Evolutionary conservation across 2,888 invertebrate species (phyloP).

Genomic region (Parnassius mnemosyne): DNA sequence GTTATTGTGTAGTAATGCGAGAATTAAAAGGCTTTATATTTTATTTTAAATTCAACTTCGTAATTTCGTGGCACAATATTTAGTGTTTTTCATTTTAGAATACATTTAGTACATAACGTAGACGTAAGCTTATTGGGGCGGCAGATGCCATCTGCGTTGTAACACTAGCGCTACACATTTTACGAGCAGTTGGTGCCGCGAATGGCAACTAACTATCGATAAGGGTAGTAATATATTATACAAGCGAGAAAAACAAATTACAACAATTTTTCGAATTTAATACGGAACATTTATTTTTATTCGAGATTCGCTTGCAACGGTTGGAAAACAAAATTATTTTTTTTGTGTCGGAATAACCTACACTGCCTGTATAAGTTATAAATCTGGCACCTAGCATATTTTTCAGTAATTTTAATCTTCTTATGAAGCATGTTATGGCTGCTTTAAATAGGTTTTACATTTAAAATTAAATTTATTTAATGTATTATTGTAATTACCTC

Average conservation of each 20-base stretch:
- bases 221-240: conserved; percentile 36
- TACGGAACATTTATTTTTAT: background rate
- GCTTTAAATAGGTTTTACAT: no score
- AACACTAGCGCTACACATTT: conserved; percentile 57
- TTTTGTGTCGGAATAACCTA: no score
- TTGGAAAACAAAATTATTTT: no score
- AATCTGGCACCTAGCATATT: no score
- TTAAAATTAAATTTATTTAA: no score
- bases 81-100: conserved; percentile 8
- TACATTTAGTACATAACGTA: conserved; percentile 44
- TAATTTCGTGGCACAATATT: background rate
- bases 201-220: conserved; percentile 65
- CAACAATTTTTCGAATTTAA: background rate
- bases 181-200: conserved; percentile 64
- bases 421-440: no score
- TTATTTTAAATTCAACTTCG: background rate
- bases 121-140: conserved; percentile 37
- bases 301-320: no score
- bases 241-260: background rate
- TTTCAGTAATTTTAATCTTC: no score
- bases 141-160: conserved; percentile 50
- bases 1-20: no score
- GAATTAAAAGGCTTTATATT: no score
- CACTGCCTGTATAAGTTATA: no score
- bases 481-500: no score